These are phyloP conservation scores for Athrips mouffetella DNA, from an alignment of 2,888 invertebrate species.

Conservation along the genomic window DNA sequence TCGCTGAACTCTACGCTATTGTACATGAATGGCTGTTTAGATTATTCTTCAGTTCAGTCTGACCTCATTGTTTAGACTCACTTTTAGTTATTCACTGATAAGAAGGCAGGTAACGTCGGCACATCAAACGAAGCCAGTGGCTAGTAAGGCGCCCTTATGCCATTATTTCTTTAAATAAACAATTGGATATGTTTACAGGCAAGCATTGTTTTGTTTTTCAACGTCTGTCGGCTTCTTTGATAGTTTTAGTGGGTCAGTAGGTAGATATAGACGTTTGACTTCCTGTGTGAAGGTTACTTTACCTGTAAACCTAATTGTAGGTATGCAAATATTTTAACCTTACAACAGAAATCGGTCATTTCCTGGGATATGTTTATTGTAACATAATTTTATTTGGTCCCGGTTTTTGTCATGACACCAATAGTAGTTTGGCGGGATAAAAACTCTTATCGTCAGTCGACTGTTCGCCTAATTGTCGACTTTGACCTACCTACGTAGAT, in stretches of 20 bases:
- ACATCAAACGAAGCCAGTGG: conserved; percentile 56
- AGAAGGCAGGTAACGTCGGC: conserved; percentile 33
- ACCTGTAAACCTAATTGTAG: conserved; percentile 15
- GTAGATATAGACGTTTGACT: conserved; percentile 7
- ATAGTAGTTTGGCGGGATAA: too few relatives aligned
- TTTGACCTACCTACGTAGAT: too few relatives aligned
- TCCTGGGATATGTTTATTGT: too few relatives aligned
- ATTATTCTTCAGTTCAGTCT: neutral
- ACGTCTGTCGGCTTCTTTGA: conserved; percentile 35
- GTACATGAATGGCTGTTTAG: neutral
- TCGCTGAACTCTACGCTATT: neutral
- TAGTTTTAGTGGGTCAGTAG: conserved; percentile 7
- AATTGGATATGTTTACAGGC: conserved; percentile 46
- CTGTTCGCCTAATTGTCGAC: too few relatives aligned
- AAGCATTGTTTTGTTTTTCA: conserved; percentile 46
- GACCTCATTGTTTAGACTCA: conserved; percentile 1
- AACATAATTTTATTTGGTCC: too few relatives aligned
- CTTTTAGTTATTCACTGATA: neutral
- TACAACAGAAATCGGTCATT: too few relatives aligned
- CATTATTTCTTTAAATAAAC: conserved; percentile 53
- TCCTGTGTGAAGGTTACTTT: conserved; percentile 17
- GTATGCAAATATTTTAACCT: neutral
- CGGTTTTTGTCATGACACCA: too few relatives aligned
- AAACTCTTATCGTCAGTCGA: too few relatives aligned
- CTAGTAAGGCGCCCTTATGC: conserved; percentile 55